Evolutionary conservation across 2,113 vertebrate species (phyloP).

Genomic region (Cephalophus harveyi): DNA sequence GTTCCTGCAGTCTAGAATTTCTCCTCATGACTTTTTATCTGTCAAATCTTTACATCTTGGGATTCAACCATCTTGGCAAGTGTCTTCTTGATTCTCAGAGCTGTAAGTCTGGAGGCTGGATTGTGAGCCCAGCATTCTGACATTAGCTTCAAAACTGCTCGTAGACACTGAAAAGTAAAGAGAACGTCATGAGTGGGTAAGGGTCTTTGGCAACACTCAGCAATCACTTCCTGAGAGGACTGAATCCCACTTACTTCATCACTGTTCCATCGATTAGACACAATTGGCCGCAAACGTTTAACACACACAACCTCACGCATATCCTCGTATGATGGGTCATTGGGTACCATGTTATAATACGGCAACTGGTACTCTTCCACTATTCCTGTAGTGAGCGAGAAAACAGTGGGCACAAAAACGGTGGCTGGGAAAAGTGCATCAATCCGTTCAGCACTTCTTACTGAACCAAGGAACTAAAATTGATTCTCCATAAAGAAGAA

Average conservation of each 20-base stretch:
- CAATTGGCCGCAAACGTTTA: constrained; percentile 92
- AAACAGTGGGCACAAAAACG: not conserved
- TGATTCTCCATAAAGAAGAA: not conserved
- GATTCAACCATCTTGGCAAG: constrained; percentile 99
- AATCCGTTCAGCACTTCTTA: not conserved
- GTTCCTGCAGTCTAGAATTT: constrained; percentile 69
- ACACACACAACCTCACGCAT: constrained; percentile 98
- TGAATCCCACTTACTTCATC: constrained; percentile 88
- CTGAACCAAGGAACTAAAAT: not conserved
- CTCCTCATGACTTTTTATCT: constrained; percentile 35
- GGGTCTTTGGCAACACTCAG: not conserved
- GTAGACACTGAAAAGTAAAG: constrained; percentile 87
- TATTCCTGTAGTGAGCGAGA: constrained; percentile 82
- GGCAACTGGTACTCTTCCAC: constrained; percentile 96
- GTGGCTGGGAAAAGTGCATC: not conserved
- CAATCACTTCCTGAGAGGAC: not conserved
- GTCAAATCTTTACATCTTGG: constrained; percentile 98
- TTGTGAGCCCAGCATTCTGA: constrained; percentile 98
- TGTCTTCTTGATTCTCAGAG: constrained; percentile 96
- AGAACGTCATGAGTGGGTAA: rapidly evolving
- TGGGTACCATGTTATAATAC: constrained; percentile 95
- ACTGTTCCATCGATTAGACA: constrained; percentile 97
- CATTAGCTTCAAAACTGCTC: constrained; percentile 97
- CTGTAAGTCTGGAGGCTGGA: constrained; percentile 95
- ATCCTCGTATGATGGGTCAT: constrained; percentile 95